Evolutionary conservation across 2,888 invertebrate species (phyloP).

Genomic region (Tetramorium bicarinatum): DNA sequence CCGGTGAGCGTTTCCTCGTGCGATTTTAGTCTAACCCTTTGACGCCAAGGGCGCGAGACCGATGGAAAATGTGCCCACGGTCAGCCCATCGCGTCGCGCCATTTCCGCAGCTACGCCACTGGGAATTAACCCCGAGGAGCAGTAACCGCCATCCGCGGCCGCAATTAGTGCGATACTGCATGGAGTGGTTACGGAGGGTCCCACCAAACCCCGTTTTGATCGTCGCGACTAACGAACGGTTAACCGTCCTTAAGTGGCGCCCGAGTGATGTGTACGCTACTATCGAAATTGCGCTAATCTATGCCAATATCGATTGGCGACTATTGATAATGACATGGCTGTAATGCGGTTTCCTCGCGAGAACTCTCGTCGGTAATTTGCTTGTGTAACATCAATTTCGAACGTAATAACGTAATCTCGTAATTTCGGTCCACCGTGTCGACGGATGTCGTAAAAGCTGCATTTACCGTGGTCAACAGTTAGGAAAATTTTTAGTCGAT

Average conservation of each 20-base stretch:
- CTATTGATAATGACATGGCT: conserved; percentile 39
- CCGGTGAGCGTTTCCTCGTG: conserved; percentile 70
- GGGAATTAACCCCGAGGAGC: conserved; percentile 83
- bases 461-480: background rate
- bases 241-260: conserved; percentile 75
- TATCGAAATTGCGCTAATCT: conserved; percentile 51
- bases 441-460: conserved; percentile 1
- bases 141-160: conserved; percentile 85
- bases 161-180: conserved; percentile 85
- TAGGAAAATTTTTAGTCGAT: background rate
- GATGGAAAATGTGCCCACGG: conserved; percentile 9
- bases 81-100: background rate
- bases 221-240: conserved; percentile 81
- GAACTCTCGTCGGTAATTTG: conserved; percentile 14
- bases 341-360: conserved; percentile 14
- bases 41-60: conserved; percentile 78
- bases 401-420: conserved; percentile 26
- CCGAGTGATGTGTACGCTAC: background rate
- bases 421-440: conserved; percentile 20
- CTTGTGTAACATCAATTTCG: conserved; percentile 36
- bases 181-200: conserved; percentile 82
- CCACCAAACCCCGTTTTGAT: conserved; percentile 76
- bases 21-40: conserved; percentile 78
- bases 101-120: conserved; percentile 78
- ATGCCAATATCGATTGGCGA: conserved; percentile 47